Evolutionary conservation across 2,113 vertebrate genomes (phyloP).

Genomic region (Pelusios castaneus): DNA sequence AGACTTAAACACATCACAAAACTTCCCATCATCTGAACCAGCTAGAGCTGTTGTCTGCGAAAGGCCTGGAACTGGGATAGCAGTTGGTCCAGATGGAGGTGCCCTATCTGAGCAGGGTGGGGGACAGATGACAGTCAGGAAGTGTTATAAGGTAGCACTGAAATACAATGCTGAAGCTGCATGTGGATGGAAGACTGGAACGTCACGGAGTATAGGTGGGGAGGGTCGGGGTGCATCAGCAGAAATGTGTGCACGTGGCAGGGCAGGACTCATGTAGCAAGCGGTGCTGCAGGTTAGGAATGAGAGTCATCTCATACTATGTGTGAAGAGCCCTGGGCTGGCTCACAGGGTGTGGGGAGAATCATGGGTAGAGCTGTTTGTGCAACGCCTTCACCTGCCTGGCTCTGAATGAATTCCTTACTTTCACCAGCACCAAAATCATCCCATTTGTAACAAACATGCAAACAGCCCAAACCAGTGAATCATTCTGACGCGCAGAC

Average conservation of each 20-base stretch:
- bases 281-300: background rate
- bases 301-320: background rate
- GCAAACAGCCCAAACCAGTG: background rate
- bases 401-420: background rate
- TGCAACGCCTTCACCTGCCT: background rate
- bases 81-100: background rate
- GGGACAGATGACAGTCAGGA: background rate
- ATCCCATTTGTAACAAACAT: background rate
- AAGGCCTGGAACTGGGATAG: background rate
- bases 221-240: background rate
- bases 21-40: background rate
- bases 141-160: background rate
- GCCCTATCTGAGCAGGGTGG: background rate
- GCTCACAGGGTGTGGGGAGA: background rate
- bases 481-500: background rate
- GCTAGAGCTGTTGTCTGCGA: background rate
- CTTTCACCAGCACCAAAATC: background rate
- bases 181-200: background rate
- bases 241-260: background rate
- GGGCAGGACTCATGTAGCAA: background rate
- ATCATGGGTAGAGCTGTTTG: background rate
- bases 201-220: background rate
- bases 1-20: background rate
- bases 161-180: background rate
- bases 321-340: background rate